Conservation (phyloP, 2,888 invertebrate species). For the Nomada ruficornis region DNA sequence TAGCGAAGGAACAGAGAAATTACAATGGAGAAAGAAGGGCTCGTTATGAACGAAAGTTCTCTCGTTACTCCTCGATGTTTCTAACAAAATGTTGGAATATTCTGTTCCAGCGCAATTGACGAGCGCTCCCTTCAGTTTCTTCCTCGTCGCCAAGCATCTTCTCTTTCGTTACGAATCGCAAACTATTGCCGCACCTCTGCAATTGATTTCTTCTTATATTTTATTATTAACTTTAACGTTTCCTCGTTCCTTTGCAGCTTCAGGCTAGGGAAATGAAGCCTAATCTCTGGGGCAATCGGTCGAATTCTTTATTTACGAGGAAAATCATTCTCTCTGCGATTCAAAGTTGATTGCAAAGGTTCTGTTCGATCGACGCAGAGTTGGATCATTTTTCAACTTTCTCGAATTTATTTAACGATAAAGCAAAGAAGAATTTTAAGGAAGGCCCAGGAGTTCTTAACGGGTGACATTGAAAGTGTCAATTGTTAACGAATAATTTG, state of each 20-base stretch:
- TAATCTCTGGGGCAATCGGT: no score
- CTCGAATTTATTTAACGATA: no score
- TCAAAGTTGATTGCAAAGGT: no score
- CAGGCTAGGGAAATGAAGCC: no score
- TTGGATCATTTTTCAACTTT: no score
- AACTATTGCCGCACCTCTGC: constrained; percentile 8
- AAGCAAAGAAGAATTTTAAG: no score
- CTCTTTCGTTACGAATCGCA: constrained; percentile 27
- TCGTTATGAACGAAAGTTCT: constrained; percentile 19
- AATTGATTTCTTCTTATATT: constrained; percentile 27
- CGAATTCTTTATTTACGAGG: no score
- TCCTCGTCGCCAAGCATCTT: constrained; percentile 20
- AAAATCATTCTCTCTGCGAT: no score
- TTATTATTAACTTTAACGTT: constrained; percentile 7
- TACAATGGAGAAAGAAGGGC: background rate
- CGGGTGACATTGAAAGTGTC: background rate
- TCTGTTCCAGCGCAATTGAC: constrained; percentile 16
- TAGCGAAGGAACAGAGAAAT: constrained; percentile 10
- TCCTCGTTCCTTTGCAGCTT: background rate
- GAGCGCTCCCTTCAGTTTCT: constrained; percentile 31
- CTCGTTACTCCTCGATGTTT: constrained; percentile 22
- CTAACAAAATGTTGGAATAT: constrained; percentile 21
- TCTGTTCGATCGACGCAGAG: no score
- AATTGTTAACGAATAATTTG: constrained; percentile 31
- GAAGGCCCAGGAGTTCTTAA: no score